These are phyloP conservation scores for Congeria kusceri DNA, from an alignment of 2,888 invertebrate genomes.

Conservation along the genomic window DNA sequence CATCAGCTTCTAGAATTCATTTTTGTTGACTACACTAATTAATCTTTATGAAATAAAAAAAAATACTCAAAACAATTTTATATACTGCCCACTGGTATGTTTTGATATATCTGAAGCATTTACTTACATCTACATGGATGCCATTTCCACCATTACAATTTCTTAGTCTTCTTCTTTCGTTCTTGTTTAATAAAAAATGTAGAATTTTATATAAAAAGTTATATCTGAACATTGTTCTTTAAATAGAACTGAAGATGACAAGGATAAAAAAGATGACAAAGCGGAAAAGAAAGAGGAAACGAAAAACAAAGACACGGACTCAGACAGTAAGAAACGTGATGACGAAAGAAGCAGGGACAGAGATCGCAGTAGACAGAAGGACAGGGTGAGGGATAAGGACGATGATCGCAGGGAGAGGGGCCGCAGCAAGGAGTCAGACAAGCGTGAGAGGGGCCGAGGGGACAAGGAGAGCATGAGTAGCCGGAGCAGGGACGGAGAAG, in stretches of 20 bases:
- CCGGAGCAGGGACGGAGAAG: conserved; percentile 22
- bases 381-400: conserved; percentile 42
- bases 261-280: conserved; percentile 50
- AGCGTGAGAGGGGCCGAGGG: no score
- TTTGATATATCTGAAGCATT: no score
- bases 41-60: no score
- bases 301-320: conserved; percentile 30
- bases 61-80: no score
- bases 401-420: conserved; percentile 47
- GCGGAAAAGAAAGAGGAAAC: conserved; percentile 41
- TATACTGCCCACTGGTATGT: no score
- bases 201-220: conserved; percentile 1
- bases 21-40: no score
- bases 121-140: no score
- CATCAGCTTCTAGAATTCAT: no score
- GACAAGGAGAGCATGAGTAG: conserved; percentile 4
- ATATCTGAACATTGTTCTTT: conserved; percentile 11
- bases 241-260: conserved; percentile 27
- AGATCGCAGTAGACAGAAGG: conserved; percentile 27
- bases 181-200: no score
- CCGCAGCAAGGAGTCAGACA: neutral
- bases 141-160: no score
- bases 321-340: conserved; percentile 20
- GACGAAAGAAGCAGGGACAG: conserved; percentile 46
- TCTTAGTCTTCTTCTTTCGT: no score